Evolutionary conservation across 2,888 invertebrate species (phyloP).

Genomic region (Mimas tiliae): DNA sequence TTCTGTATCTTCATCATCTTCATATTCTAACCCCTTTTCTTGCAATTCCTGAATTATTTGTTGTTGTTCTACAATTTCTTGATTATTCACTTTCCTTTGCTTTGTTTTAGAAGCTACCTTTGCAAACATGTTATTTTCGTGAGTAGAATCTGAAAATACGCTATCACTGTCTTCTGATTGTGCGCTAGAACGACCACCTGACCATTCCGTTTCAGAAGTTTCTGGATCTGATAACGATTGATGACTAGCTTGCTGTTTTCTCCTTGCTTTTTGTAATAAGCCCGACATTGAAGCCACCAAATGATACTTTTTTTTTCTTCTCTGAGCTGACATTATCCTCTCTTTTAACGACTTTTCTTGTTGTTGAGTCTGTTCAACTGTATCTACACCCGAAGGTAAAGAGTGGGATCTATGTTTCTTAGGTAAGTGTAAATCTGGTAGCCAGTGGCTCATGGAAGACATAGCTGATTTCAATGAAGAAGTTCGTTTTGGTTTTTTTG

Average conservation of each 20-base stretch:
- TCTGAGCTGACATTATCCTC: slow-evolving; percentile 75
- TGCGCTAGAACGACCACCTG: slow-evolving; percentile 86
- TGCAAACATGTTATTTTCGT: slow-evolving; percentile 86
- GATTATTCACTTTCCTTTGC: slow-evolving; percentile 76
- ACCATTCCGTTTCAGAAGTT: slow-evolving; percentile 90
- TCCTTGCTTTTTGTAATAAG: slow-evolving; percentile 92
- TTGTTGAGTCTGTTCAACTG: slow-evolving; percentile 75
- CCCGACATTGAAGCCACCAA: slow-evolving; percentile 94
- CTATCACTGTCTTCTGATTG: slow-evolving; percentile 91
- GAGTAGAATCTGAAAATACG: slow-evolving; percentile 88
- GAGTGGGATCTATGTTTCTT: slow-evolving; percentile 93
- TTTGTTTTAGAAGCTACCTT: slow-evolving; percentile 83
- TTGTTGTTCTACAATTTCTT: slow-evolving; percentile 80
- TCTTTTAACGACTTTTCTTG: slow-evolving; percentile 79
- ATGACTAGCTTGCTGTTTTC: slow-evolving; percentile 85
- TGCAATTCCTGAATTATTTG: slow-evolving; percentile 79
- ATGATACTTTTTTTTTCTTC: slow-evolving; percentile 91
- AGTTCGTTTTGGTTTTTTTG: slow-evolving; percentile 88
- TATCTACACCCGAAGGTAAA: slow-evolving; percentile 89
- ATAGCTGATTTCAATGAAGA: slow-evolving; percentile 92
- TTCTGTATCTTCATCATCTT: slow-evolving; percentile 63
- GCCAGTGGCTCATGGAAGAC: slow-evolving; percentile 91
- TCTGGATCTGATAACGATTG: slow-evolving; percentile 91
- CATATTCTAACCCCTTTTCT: slow-evolving; percentile 72
- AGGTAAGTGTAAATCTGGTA: slow-evolving; percentile 91